Evolutionary conservation across 2,797 vertebrate species (phyloP).

Genomic region (Rhadinocentrus ornatus): DNA sequence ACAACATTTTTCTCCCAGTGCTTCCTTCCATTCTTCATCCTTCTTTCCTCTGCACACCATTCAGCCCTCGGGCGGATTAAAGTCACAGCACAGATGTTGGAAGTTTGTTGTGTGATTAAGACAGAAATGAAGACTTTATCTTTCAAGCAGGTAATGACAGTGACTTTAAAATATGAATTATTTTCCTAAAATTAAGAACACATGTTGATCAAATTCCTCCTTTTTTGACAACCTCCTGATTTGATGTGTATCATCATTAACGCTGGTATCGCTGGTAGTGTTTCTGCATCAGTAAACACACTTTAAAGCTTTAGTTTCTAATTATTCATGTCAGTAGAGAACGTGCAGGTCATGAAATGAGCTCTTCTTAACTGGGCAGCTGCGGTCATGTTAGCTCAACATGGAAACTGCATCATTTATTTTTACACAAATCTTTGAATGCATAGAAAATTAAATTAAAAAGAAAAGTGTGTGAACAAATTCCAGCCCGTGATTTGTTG

Average conservation of each 20-base stretch:
- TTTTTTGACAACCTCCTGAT: slow-evolving; percentile 13
- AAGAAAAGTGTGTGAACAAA: not conserved
- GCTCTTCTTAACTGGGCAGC: too few species aligned
- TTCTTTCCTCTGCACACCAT: not conserved
- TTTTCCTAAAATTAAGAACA: not conserved
- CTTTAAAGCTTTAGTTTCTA: too few species aligned
- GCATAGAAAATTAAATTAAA: not conserved
- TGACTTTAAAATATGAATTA: not conserved
- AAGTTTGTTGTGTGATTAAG: slow-evolving; percentile 4
- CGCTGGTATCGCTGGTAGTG: too few species aligned
- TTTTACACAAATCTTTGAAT: not conserved
- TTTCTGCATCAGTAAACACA: too few species aligned
- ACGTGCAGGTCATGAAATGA: too few species aligned
- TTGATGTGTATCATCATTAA: not conserved
- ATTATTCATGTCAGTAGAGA: too few species aligned
- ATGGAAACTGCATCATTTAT: too few species aligned
- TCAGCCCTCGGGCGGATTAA: not conserved
- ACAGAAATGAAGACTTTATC: slow-evolving; percentile 9
- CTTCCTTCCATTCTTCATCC: not conserved
- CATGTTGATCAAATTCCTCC: not conserved
- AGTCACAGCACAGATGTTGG: not conserved
- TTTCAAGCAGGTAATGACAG: not conserved
- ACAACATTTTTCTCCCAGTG: not conserved
- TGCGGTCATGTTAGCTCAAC: too few species aligned
- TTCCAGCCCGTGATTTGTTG: not conserved